Evolutionary conservation across 2,888 invertebrate genomes (phyloP), one percentile per base, ranked within the genome.

Genomic region (Cancer borealis): DNA sequence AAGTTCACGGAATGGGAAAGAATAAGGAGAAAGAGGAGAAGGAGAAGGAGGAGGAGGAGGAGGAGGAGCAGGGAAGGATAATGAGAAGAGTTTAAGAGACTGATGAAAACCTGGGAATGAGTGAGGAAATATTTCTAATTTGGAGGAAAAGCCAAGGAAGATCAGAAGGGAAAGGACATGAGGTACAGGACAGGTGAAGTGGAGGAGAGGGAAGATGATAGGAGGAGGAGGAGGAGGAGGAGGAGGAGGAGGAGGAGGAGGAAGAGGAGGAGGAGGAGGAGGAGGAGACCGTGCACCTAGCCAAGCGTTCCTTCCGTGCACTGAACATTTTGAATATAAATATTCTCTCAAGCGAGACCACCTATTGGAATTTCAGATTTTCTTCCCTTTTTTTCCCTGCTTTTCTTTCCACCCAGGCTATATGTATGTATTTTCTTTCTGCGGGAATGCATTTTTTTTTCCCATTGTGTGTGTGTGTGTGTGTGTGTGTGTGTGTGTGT

Each of bases 281-380:
- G 89, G 89, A 89, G 49, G 89, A 89, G 89, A 46, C 12, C 21
- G 54, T 30, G 60, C 54, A 49, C 54, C 46, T 54, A 54, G 60
- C 46, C 90, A 49, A 5, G 10, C 30, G 17, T 60, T n/a, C 79
- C 84, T 79, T 73, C 46, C 73, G 46, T 92, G 92, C 79, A 79
- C 47, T 84, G 92, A 92, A 49, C 92, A 92, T 92, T 92, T 47
- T 92, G 92, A 92, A 92, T 92, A 92, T 84, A 92, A 92, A 92
- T 92, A 92, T 21, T 79, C 84, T 21, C 84, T 73, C 92, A 73
- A 73, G 92, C 92, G 79, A 30, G 79, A 10, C 39, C 84, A 12
- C n/a, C 79, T 79, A 92, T 79, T 79, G 92, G 92, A 92, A 92
- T 46, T 92, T 79, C 92, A 84, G 91, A 91, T 91, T 91, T 66